Evolutionary conservation across 1,140 invertebrate genomes (phyloP), one percentile per base, ranked within the genome.

Genomic region (Acromyrmex heyeri): DNA sequence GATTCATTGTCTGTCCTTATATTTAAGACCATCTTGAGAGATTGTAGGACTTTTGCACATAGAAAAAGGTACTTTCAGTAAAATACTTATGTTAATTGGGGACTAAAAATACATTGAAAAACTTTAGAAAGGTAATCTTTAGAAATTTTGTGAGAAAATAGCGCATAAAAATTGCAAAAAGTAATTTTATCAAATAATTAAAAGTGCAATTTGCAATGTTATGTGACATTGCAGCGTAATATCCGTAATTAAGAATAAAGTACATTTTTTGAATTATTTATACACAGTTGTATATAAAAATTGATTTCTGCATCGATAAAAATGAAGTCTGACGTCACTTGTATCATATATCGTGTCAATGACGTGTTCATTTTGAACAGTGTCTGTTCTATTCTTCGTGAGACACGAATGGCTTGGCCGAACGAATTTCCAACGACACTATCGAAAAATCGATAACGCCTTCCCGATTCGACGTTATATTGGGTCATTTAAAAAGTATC

Each of bases 401-500:
- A 48, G 57, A 64, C 44, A 18, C 18, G 18, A 24, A 30, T 16
- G 34, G 34, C 12, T 38, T 34, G 30, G 75, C 24, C 16, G 73
- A 76, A 34, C 16, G 73, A 76, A 61, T 61, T 21, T 21, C 44
- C 34, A 18, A 64, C 16, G 57, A 27, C 34, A 14, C 14, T 76
- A 59, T 76, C 21, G 38, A 77, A 77, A 77, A 64, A 48, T 77
- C 59, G 59, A 77, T 64, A 77, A 64, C 6, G 38, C 12, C 27
- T n/a, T 2, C 5, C 7, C 57, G 21, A 64, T n/a, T 77, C 38
- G 27, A 8, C 24, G 7, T 77, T 18, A 30, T 24, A 21, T 21
- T 21, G 21, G 21, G 21, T 21, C 21, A 21, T 21, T 21, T 21
- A 21, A 21, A 21, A 21, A 21, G 21, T 21, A 21, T 21, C 21